Percentiles rank a stretch among this genome's conserved stretches.
phyloP scores from a whole-genome alignment of 2,797 vertebrate genomes.

The Gouania willdenowi region DNA sequence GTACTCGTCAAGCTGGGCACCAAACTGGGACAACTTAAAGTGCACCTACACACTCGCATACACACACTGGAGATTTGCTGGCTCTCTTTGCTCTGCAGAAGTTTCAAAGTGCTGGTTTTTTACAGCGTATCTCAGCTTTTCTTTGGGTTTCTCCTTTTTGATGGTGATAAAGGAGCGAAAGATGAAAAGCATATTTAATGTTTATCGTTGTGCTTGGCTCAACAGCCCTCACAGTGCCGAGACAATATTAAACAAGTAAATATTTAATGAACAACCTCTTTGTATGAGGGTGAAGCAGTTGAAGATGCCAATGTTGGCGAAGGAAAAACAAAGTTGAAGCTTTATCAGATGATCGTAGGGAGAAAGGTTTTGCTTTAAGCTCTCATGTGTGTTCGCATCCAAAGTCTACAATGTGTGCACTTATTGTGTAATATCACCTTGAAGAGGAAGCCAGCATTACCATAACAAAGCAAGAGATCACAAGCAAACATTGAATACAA shows the following conservation, averaged over 20 bases:
- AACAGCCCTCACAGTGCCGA: conserved; percentile 74
- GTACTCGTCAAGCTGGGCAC: conserved; percentile 42
- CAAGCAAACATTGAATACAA: conserved; percentile 5
- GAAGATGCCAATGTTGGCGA: conserved; percentile 65
- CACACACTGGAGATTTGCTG: conserved; percentile 28
- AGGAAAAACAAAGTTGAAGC: conserved; percentile 80
- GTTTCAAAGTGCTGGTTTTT: conserved; percentile 65
- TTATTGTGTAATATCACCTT: conserved; percentile 14
- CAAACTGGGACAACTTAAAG: conserved; percentile 64
- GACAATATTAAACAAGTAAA: conserved; percentile 86
- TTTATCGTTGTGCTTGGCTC: conserved; percentile 71
- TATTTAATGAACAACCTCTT: conserved; percentile 81
- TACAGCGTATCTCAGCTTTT: conserved; percentile 32
- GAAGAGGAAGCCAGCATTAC: conserved; percentile 19
- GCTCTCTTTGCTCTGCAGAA: conserved; percentile 66
- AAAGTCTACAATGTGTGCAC: conserved; percentile 13
- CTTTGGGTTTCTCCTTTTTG: conserved; percentile 48
- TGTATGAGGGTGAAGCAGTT: conserved; percentile 73
- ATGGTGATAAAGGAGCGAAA: conserved; percentile 68
- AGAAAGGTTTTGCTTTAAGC: conserved; percentile 64
- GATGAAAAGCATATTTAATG: conserved; percentile 87
- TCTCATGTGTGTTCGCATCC: conserved; percentile 36
- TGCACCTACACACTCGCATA: conserved; percentile 5
- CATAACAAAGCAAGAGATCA: conserved; percentile 29
- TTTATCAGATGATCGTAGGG: conserved; percentile 65